Conservation (phyloP, 2,797 vertebrate species). For the Pseudochaenichthys georgianus region DNA sequence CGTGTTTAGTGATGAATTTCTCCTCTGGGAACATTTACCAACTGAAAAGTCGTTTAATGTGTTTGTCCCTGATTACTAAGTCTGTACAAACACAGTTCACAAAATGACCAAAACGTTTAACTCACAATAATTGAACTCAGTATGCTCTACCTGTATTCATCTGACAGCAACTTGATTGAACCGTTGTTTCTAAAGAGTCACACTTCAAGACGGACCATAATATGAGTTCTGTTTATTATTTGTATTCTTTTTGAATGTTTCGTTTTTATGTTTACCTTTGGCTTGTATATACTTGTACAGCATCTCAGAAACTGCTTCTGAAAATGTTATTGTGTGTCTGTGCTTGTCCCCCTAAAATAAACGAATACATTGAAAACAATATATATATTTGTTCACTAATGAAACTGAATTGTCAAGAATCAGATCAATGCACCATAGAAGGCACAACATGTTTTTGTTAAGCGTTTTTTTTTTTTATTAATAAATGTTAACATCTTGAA, state of each 20-base stretch:
- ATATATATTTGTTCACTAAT: not conserved
- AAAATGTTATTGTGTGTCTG: too few species aligned
- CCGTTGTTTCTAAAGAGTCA: too few species aligned
- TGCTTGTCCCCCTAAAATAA: too few species aligned
- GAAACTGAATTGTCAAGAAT: not conserved
- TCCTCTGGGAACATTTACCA: slow-evolving; percentile 4
- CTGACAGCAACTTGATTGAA: too few species aligned
- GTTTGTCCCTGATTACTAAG: not conserved
- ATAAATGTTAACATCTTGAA: not conserved
- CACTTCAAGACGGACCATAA: too few species aligned
- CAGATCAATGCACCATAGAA: not conserved
- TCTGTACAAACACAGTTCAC: not conserved
- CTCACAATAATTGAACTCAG: too few species aligned
- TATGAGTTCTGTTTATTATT: too few species aligned
- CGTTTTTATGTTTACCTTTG: too few species aligned
- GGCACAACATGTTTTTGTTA: accelerated
- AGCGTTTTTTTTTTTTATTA: not conserved
- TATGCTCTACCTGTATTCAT: not conserved
- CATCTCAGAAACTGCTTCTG: too few species aligned
- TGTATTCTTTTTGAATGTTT: too few species aligned
- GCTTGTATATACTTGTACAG: too few species aligned
- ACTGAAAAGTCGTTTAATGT: not conserved
- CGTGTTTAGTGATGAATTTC: slow-evolving; percentile 1
- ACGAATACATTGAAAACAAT: too few species aligned
- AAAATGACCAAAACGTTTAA: not conserved